Base-by-base conservation (phyloP, 92 coral and sea anemone species). In the Heliopora coerulea region DNA sequence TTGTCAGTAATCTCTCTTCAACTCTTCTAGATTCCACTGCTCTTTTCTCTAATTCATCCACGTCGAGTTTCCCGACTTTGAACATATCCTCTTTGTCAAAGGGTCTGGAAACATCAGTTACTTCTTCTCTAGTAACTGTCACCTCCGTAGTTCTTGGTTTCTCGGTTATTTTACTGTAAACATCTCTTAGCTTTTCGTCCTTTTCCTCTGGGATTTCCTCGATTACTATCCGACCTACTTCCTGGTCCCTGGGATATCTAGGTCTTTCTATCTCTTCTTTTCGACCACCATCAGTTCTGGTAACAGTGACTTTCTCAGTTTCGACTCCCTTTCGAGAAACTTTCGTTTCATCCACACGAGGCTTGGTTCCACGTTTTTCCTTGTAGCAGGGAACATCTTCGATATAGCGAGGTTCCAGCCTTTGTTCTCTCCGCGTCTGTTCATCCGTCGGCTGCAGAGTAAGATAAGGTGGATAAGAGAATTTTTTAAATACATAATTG, bases 121-220 rank as follows among this genome's bases (percentile, higher is more conserved):
- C 33, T 29, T 56, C 30, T 14, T 56, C 61, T 23, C 33, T 14
- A 6, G 6, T 56, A 23, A 56, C 33, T 3, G 33, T 28, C 12
- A 28, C 61, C 6, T 28, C 61, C 3, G 33, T 56, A 28, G 28
- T 56, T 17, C 13, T 56, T 28, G 30, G 61, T 56, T 17, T 56
- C 30, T 23, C 61, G 29, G 29, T 2, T 9, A 13, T 3, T 23
- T 23, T 28, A 3, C 33, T 5, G 18, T 28, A 23, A 15, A 28
- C 33, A 4, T 70, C 18, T n/a, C n/a, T n/a, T 15, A 25, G 39
- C 11, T 29, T 19, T 21, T 70, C 77, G 31, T 52, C 49, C 12
- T 70, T 70, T 33, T 67, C 39, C 4, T 54, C 63, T 0, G 77
- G 74, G 7, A 54, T 35, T 70, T 70, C 77, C 57, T 70, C 63